These are phyloP conservation scores for Phataginus tricuspis DNA, from an alignment of 2,797 vertebrate genomes.

Conservation along the genomic window DNA sequence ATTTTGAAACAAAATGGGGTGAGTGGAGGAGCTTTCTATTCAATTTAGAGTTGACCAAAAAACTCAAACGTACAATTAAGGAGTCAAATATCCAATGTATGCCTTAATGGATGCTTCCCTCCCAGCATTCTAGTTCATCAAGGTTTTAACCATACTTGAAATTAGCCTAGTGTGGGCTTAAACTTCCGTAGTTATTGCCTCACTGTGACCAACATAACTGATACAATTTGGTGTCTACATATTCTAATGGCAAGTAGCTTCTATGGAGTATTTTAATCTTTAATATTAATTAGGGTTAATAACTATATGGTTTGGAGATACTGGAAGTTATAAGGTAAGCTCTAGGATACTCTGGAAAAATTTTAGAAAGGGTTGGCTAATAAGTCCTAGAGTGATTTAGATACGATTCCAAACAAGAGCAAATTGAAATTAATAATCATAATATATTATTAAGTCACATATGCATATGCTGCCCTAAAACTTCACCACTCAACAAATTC, in stretches of 20 bases:
- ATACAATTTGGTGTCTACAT: neutral
- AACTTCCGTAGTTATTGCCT: neutral
- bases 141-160: neutral
- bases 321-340: neutral
- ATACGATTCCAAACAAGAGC: neutral
- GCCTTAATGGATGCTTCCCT: neutral
- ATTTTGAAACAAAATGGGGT: neutral
- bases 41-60: conserved; percentile 13
- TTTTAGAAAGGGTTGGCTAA: neutral
- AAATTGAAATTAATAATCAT: neutral
- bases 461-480: neutral
- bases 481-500: neutral
- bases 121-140: neutral
- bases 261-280: neutral
- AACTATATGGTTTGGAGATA: neutral
- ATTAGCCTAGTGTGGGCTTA: neutral
- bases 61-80: neutral
- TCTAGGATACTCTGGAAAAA: neutral
- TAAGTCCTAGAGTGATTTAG: neutral
- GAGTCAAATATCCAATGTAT: neutral
- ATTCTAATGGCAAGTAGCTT: neutral
- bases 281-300: neutral
- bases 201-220: neutral
- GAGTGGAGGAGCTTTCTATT: neutral
- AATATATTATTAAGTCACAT: neutral